These are phyloP conservation scores for Heliocidaris erythrogramma DNA, from an alignment of 35 echinoderm and acorn worm species.

Conservation along the genomic window DNA sequence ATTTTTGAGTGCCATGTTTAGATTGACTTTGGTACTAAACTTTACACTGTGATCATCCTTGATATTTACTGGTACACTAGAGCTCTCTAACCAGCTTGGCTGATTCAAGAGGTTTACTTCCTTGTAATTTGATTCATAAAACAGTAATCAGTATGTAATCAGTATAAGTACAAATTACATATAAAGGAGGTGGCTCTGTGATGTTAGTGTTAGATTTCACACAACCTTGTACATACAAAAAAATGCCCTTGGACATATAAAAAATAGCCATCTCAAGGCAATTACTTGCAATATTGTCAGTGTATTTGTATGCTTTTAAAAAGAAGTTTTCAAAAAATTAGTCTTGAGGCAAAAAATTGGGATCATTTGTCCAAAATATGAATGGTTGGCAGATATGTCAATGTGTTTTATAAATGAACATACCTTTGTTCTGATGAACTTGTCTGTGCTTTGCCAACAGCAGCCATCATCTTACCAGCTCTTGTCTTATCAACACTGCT, in stretches of 20 bases:
- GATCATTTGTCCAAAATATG: no score
- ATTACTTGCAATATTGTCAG: no score
- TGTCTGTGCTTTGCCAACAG: slow-evolving; percentile 97
- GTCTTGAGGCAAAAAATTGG: no score
- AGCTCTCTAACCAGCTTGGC: not conserved
- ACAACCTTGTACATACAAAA: not conserved
- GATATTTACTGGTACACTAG: not conserved
- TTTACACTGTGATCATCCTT: not conserved
- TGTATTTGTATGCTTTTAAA: no score
- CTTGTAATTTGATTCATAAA: not conserved
- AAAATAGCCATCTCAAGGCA: no score
- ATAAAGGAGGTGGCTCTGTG: not conserved
- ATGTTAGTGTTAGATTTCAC: not conserved
- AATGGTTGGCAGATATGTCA: no score
- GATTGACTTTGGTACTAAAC: not conserved
- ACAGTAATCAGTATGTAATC: not conserved
- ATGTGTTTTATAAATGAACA: not conserved
- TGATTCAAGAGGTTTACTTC: not conserved
- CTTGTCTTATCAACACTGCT: slow-evolving; percentile 94
- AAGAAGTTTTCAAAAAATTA: no score
- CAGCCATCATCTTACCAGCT: slow-evolving; percentile 99
- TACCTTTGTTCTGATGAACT: slow-evolving; percentile 98
- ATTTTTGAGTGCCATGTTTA: no score
- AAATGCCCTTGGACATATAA: no score
- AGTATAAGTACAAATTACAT: not conserved